Conservation (phyloP, 2,113 vertebrate species). For the Aspidoscelis tigris region DNA sequence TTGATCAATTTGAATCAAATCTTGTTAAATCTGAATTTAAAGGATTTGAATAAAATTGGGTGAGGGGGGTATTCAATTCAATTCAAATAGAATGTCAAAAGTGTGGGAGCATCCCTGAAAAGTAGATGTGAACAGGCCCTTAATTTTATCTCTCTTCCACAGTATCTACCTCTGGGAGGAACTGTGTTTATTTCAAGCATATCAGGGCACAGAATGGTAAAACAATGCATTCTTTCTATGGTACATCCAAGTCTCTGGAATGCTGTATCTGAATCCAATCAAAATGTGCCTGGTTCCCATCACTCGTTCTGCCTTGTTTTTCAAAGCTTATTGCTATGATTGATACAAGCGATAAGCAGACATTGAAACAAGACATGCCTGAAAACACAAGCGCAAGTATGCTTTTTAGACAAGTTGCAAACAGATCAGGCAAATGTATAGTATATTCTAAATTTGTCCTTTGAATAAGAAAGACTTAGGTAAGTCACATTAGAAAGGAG, state of each 20-base stretch:
- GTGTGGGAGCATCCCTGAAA: too few species aligned
- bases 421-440: constrained; percentile 56
- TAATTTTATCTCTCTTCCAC: constrained; percentile 31
- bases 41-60: too few species aligned
- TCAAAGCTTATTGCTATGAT: constrained; percentile 53
- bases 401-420: constrained; percentile 52
- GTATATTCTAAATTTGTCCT: constrained; percentile 27
- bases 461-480: constrained; percentile 24
- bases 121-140: not conserved
- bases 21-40: too few species aligned
- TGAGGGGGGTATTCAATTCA: too few species aligned
- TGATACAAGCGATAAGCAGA: constrained; percentile 69
- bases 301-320: constrained; percentile 54
- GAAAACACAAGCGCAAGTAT: constrained; percentile 49
- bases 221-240: constrained; percentile 71
- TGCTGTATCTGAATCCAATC: constrained; percentile 61
- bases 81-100: too few species aligned
- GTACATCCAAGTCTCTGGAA: constrained; percentile 72
- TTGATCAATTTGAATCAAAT: too few species aligned
- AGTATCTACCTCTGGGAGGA: constrained; percentile 28
- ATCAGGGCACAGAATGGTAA: constrained; percentile 61
- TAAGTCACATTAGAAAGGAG: constrained; percentile 35
- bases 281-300: constrained; percentile 69
- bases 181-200: constrained; percentile 53
- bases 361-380: constrained; percentile 60